A percentile compares a stretch with the other conserved stretches of the same genome.
These are phyloP conservation scores for Rhysida immarginata DNA, from an alignment of 1,140 invertebrate genomes.

Conservation along the genomic window DNA sequence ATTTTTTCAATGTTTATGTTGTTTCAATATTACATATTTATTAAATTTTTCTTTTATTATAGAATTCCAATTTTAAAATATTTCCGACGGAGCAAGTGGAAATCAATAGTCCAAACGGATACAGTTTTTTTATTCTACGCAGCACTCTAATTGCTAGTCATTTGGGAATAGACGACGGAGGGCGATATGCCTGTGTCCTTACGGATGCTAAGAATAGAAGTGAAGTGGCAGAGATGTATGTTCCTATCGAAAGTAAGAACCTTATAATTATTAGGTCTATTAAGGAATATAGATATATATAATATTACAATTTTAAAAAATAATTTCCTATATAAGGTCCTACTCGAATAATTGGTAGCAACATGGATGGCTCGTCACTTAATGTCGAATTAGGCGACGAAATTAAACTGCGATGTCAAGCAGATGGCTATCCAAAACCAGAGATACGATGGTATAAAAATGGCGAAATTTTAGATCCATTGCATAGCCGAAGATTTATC, in stretches of 20 bases:
- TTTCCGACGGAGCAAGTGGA: background rate
- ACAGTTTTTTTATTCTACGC: background rate
- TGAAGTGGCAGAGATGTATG: background rate
- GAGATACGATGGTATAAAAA: background rate
- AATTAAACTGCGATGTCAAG: background rate
- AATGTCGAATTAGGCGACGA: background rate
- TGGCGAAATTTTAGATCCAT: no score
- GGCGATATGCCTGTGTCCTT: background rate
- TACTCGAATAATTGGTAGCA: background rate
- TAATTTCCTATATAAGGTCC: background rate
- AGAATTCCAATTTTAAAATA: background rate
- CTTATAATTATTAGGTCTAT: no score
- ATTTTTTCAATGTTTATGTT: no score
- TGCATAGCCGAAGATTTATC: no score
- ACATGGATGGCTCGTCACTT: background rate
- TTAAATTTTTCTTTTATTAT: background rate
- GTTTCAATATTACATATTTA: no score
- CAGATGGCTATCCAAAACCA: background rate
- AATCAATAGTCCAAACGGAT: background rate
- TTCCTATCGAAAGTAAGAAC: conserved; percentile 1
- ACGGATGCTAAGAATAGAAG: background rate
- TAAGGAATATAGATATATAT: no score
- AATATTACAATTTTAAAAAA: background rate
- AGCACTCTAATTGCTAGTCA: background rate
- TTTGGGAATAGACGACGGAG: background rate